A percentile compares a stretch with the other conserved stretches of the same genome.
Conservation (phyloP, 2,797 vertebrate genomes). For the Lepilemur septentrionalis region DNA sequence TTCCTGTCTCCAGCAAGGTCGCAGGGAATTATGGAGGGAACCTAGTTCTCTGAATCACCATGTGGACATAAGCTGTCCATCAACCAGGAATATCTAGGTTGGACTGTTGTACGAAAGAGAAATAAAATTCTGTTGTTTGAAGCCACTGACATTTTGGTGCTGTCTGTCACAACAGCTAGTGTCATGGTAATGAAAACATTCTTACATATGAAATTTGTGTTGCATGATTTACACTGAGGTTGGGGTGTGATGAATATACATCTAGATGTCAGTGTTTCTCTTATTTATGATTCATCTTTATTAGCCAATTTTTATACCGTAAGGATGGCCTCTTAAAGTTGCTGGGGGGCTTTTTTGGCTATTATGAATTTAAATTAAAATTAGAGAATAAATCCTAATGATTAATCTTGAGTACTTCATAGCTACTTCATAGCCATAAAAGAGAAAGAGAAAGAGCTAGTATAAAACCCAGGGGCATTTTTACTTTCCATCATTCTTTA, state of each 20-base stretch:
- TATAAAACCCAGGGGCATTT: conserved; percentile 49
- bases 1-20: neutral
- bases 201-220: neutral
- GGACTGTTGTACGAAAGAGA: neutral
- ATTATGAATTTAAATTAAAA: conserved; percentile 51
- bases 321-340: conserved; percentile 10
- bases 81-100: neutral
- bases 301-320: conserved; percentile 7
- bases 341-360: neutral
- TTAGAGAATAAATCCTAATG: conserved; percentile 27
- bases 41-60: neutral
- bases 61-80: neutral
- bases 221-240: neutral
- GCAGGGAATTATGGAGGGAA: neutral
- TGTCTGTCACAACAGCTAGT: neutral
- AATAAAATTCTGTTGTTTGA: neutral
- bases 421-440: neutral
- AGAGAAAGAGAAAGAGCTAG: neutral
- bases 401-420: conserved; percentile 49
- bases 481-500: conserved; percentile 42
- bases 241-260: neutral
- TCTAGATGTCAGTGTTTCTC: neutral
- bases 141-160: neutral
- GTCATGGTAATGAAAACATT: neutral
- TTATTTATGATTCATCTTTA: conserved; percentile 12